Base-by-base conservation (phyloP, 2,888 invertebrate genomes). In the Rhorus exstirpatorius region DNA sequence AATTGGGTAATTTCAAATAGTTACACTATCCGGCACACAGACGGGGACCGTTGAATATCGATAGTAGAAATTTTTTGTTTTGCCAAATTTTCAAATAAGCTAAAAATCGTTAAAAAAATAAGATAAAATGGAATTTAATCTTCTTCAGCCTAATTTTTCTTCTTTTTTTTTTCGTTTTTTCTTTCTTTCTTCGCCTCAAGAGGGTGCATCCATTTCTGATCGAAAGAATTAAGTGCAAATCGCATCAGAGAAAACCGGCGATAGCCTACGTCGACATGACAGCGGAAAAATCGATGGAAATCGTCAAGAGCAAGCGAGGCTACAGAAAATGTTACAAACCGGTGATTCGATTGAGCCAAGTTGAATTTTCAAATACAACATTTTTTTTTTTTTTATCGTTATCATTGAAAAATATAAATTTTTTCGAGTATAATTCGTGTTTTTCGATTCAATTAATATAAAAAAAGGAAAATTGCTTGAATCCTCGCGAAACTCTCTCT, bases 221-320 rank as follows among this genome's bases (percentile, higher is more conserved):
- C 21, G 91, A 92, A 1, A 91, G 90, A 87, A 93, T 93, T 60
- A 93, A 92, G 84, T 90, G 90, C 79, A 93, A 93, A 86, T 91
- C 93, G 1, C 92, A 91, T 88, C 93, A 92, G 81, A 90, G 93
- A 61, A 92, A 90, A 85, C 91, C 93, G 38, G 92, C 93, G 12
- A 90, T 92, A 84, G 90, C 92, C 51, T 93, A 92, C 35, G 88
- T 93, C 35, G 92, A 92, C 79, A 83, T 91, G 53, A 87, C 90
- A 1, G 84, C 89, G 17, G 91, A 91, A 10, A 92, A 91, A 82
- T 87, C 87, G 31, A 86, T 89, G 41, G 92, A 92, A 81, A 79
- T 90, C 44, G 82, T 89, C 1, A 91, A 88, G 80, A 88, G 87
- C 6, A 93, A 91, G 71, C 86, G 90, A n/a, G 89, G 89, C 26